These are phyloP conservation scores for Euplagia quadripunctaria DNA, from an alignment of 2,888 invertebrate species.

Conservation along the genomic window DNA sequence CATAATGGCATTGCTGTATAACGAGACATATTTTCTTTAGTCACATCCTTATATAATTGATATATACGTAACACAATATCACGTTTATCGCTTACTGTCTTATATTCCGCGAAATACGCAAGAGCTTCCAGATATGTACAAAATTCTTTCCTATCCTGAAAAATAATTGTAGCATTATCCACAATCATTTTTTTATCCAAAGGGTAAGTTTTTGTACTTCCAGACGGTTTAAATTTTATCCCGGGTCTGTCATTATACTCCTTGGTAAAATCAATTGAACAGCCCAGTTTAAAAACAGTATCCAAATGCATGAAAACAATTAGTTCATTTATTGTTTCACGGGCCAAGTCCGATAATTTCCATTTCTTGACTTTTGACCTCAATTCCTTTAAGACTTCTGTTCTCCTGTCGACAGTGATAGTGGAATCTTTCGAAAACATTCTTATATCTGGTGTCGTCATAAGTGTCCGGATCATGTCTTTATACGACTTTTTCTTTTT, in stretches of 20 bases:
- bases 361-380: not conserved
- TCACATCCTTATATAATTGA: not conserved
- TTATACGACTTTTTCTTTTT: too few species aligned
- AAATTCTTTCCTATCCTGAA: constrained; percentile 1
- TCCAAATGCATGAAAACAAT: constrained; percentile 10
- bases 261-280: not conserved
- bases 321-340: constrained; percentile 7
- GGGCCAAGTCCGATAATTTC: not conserved
- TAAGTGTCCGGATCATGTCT: not conserved
- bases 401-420: too few species aligned
- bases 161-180: constrained; percentile 10
- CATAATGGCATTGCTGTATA: not conserved
- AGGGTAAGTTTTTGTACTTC: not conserved
- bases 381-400: not conserved
- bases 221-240: not conserved
- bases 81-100: not conserved
- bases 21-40: not conserved
- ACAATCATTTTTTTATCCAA: constrained; percentile 1
- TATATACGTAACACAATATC: not conserved
- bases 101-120: not conserved
- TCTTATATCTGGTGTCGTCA: not conserved
- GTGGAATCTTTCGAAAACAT: not conserved
- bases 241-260: not conserved
- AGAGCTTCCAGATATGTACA: constrained; percentile 6
- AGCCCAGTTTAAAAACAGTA: constrained; percentile 12